These are phyloP conservation scores for Wasmannia auropunctata DNA, from an alignment of 1,140 invertebrate genomes.

Conservation along the genomic window DNA sequence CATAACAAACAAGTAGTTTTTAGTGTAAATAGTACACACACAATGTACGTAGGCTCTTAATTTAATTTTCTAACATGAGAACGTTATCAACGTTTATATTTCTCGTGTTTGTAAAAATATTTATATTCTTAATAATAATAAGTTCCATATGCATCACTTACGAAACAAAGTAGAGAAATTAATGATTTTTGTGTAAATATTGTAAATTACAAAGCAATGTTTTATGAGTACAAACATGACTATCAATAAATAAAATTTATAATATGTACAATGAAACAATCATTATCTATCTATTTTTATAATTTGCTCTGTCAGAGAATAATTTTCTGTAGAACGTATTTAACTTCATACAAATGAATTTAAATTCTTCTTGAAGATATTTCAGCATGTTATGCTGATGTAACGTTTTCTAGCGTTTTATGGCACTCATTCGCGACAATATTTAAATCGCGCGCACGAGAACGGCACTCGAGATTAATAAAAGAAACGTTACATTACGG, in stretches of 20 bases:
- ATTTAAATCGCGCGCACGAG: neutral
- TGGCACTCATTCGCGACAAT: neutral
- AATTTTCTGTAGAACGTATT: neutral
- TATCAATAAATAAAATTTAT: constrained; percentile 9
- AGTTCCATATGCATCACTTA: neutral
- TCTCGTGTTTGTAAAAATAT: neutral
- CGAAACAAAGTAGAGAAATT: neutral
- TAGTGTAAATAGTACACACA: neutral
- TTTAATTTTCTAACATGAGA: neutral
- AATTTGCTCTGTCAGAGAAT: neutral
- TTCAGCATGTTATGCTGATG: neutral
- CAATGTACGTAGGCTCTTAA: neutral
- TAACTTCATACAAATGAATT: neutral
- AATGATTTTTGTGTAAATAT: constrained; percentile 35
- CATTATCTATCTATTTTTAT: neutral
- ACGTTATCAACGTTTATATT: constrained; percentile 9
- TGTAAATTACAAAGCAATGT: neutral
- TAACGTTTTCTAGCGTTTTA: neutral
- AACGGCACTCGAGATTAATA: neutral
- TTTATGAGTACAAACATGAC: neutral
- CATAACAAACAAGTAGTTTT: neutral
- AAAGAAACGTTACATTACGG: neutral
- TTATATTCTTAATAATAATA: neutral
- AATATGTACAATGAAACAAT: neutral
- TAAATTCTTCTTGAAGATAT: neutral